Evolutionary conservation across 2,113 vertebrate species (phyloP), one percentile per base, ranked within the genome.

Genomic region (Herpetotheres cachinnans): DNA sequence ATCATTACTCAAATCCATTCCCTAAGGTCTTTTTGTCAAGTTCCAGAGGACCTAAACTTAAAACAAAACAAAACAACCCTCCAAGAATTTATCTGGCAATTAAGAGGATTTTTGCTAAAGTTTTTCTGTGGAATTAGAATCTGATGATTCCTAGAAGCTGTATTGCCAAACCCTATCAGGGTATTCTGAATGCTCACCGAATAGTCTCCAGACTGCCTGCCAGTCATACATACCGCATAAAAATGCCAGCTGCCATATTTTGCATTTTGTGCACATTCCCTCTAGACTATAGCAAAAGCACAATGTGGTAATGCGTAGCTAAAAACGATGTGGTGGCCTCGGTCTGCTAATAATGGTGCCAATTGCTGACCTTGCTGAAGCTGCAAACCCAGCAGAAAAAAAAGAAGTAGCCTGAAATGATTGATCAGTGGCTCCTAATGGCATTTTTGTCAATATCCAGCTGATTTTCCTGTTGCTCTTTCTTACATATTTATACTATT

Each of bases 401-500:
- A 56, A 49, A 44, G 15, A 40, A 42, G 71, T 66, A 96, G 63
- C 73, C 70, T 80, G 62, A 89, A 81, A 81, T 78, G 91, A 97
- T 97, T 97, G 95, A 97, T 98, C 86, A 82, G 94, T 88, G 46
- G n/a, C 89, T 97, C 78, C 94, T 97, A 97, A 94, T 95, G 79
- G 82, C 90, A 95, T 93, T 96, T 97, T 96, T 94, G 91, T 97
- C 94, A 93, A 97, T 97, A 97, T 95, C 95, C 94, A 98, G 95
- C 87, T 82, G 88, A 97, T 97, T 97, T 98, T 97, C 94, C 93
- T 95, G 90, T 97, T 97, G 91, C 82, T 96, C 73, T 96, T 98
- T 91, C 96, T 98, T 98, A 98, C 98, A 97, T 98, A 98, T 98
- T 94, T 97, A 96, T 95, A 96, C 95, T 96, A 83, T 96, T 97